Evolutionary conservation across 1,140 invertebrate species (phyloP).

Genomic region (Ylistrum balloti): DNA sequence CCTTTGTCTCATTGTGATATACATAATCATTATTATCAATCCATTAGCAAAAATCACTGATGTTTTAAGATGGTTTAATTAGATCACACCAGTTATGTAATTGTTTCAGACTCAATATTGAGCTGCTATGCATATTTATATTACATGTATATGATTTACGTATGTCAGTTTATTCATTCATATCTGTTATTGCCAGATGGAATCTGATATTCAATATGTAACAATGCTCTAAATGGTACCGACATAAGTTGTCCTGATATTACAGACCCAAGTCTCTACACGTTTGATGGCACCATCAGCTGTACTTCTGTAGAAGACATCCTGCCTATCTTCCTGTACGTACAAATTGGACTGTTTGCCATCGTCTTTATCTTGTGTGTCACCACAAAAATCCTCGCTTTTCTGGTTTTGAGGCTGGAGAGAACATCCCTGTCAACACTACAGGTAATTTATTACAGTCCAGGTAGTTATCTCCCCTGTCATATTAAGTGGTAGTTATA

Average conservation of each 20-base stretch:
- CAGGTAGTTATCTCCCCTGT: background rate
- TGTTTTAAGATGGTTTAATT: no score
- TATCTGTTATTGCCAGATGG: no score
- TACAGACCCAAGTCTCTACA: conserved; percentile 61
- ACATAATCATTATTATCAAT: no score
- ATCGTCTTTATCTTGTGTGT: conserved; percentile 58
- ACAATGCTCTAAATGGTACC: no score
- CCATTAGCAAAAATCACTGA: no score
- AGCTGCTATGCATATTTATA: no score
- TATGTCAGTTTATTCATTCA: no score
- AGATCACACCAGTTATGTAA: no score
- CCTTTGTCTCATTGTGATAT: no score
- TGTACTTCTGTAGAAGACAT: conserved; percentile 61
- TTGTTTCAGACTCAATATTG: no score
- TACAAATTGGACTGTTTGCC: conserved; percentile 61
- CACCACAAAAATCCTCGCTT: conserved; percentile 57
- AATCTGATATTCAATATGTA: no score
- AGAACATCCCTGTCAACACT: conserved; percentile 42
- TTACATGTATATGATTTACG: no score
- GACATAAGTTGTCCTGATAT: conserved; percentile 39
- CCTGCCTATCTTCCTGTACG: conserved; percentile 63
- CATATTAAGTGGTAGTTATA: background rate
- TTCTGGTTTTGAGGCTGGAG: conserved; percentile 65
- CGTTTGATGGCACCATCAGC: conserved; percentile 59
- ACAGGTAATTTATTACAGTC: conserved; percentile 18